Evolutionary conservation across 2,888 invertebrate genomes (phyloP), one percentile per base, ranked within the genome.

Genomic region (Petrophora chlorosata): DNA sequence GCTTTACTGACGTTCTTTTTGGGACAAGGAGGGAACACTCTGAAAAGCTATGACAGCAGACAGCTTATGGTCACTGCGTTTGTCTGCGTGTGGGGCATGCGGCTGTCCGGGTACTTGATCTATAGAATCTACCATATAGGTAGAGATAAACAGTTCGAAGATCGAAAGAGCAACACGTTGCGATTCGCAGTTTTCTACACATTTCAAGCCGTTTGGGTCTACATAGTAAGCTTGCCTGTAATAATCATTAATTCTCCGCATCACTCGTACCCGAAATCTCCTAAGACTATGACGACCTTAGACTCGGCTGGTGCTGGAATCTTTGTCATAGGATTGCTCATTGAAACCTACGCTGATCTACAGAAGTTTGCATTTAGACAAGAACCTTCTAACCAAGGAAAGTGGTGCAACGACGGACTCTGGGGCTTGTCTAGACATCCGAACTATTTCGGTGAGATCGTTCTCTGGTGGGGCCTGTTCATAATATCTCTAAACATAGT

Each of bases 381-480:
- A 72, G 96, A 98, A 79, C 95, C 97, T 0, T 92, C 92, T 0
- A 98, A 98, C 78, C 95, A 96, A 79, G 97, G 97, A 17, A 96
- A 95, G 81, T 98, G 97, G 95, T 98, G 98, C 79, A 96, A 97
- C 74, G 96, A 96, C 69, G 97, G 96, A 2, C 83, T 97, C 5
- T 98, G 98, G 98, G 92, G 95, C 25, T 81, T 97, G 29, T 97
- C 97, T 0, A 92, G 98, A 52, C 98, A 98, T 85, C 98, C 98
- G 0, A 98, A 98, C 79, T 98, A 98, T 77, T 98, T 98, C 76
- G 98, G 98, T 0, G 98, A 98, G 87, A 96, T 98, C 7, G 92
- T 97, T 0, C 92, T 98, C 9, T 97, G 98, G 98, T 96, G 97
- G 95, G 97, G 98, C 2, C 94, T 98, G 65, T 98, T 98, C 75